Conservation (phyloP, 1,140 invertebrate genomes). For the Bombus impatiens region DNA sequence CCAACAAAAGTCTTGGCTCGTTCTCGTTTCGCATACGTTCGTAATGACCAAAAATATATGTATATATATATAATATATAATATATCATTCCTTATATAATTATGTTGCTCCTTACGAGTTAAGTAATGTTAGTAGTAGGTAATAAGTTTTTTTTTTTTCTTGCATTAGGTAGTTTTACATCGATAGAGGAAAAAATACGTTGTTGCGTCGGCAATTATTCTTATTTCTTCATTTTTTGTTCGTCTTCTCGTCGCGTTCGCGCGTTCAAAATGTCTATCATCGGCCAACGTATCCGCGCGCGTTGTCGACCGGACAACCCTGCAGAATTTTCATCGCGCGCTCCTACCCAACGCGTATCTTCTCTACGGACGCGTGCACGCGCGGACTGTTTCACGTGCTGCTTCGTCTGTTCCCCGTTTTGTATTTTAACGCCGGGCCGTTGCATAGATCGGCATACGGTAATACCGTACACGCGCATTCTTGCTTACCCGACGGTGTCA, state of each 20-base stretch:
- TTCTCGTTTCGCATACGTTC: conserved; percentile 76
- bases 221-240: neutral
- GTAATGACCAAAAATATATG: conserved; percentile 83
- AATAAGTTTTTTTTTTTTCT: conserved; percentile 71
- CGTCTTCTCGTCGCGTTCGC: neutral
- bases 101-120: conserved; percentile 80
- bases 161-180: conserved; percentile 81
- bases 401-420: conserved; percentile 47
- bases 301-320: conserved; percentile 37
- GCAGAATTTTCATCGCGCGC: conserved; percentile 22
- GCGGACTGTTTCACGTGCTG: conserved; percentile 42
- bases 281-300: conserved; percentile 32
- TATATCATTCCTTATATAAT: conserved; percentile 80
- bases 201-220: conserved; percentile 46
- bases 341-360: conserved; percentile 31
- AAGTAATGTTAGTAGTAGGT: conserved; percentile 82
- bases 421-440: conserved; percentile 27
- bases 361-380: conserved; percentile 44
- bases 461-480: neutral
- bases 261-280: conserved; percentile 5
- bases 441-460: neutral
- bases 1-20: conserved; percentile 79
- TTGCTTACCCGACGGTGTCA: neutral
- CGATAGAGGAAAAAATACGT: conserved; percentile 81
- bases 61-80: conserved; percentile 77